phyloP scores from a whole-genome alignment of 1,140 invertebrate genomes.

The Bombus ignitus region DNA sequence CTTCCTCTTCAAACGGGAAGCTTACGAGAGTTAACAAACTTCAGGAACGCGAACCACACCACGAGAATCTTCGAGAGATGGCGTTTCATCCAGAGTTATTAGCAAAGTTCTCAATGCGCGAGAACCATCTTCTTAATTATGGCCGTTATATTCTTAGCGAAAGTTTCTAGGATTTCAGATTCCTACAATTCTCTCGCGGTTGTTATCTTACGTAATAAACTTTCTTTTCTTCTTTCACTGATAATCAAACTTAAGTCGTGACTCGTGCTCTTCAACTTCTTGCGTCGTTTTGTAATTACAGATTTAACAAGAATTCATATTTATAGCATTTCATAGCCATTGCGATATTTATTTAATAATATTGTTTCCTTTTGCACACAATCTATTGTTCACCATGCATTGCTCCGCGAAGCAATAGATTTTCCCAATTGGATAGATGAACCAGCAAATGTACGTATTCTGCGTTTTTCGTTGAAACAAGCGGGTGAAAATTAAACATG shows the following conservation, averaged over 20 bases:
- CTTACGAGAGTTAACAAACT: constrained; percentile 76
- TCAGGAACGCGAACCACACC: constrained; percentile 70
- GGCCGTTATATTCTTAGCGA: constrained; percentile 56
- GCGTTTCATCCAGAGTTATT: constrained; percentile 64
- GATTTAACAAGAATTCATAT: neutral
- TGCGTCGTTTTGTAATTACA: no score
- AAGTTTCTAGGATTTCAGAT: constrained; percentile 44
- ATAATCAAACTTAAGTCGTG: neutral
- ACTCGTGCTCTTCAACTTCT: neutral
- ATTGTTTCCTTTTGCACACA: no score
- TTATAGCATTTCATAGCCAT: neutral
- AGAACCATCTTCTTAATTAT: constrained; percentile 67
- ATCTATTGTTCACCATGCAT: no score
- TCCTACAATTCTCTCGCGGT: constrained; percentile 4
- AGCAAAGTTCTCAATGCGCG: constrained; percentile 66
- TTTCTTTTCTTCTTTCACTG: neutral
- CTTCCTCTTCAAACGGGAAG: constrained; percentile 59
- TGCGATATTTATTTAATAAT: no score
- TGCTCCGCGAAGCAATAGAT: no score
- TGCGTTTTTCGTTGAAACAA: no score
- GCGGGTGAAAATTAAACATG: no score
- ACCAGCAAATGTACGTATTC: no score
- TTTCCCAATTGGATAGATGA: no score
- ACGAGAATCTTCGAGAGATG: constrained; percentile 57
- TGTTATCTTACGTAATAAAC: neutral